These are phyloP conservation scores for Chloebia gouldiae DNA, from an alignment of 2,113 vertebrate genomes.

Conservation along the genomic window DNA sequence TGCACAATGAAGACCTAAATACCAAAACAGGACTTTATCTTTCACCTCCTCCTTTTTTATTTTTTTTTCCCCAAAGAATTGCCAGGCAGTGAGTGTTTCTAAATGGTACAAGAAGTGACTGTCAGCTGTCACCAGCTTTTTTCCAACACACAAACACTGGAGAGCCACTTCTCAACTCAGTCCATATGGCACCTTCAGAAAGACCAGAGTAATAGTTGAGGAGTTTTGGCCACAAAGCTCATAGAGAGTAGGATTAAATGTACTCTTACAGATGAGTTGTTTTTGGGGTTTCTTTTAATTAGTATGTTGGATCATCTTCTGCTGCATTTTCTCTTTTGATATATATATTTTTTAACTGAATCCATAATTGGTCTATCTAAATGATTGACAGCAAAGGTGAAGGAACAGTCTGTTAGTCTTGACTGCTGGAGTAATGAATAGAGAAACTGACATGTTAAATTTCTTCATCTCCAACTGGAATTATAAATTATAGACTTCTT, in stretches of 20 bases:
- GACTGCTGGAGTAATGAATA: conserved; percentile 45
- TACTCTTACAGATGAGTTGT: neutral
- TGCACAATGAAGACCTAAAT: neutral
- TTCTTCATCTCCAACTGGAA: conserved; percentile 34
- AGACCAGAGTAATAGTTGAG: neutral
- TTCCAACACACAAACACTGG: neutral
- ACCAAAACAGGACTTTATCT: neutral
- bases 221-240: neutral
- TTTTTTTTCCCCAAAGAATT: neutral
- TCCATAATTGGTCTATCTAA: conserved; percentile 26
- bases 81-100: neutral
- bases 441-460: conserved; percentile 48
- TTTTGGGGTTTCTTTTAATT: neutral
- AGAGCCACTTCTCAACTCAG: neutral
- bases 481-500: conserved; percentile 55
- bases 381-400: conserved; percentile 45
- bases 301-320: neutral
- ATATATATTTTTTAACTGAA: neutral
- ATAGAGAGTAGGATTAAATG: neutral
- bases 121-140: neutral
- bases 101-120: neutral
- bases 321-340: neutral
- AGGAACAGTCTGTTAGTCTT: conserved; percentile 38
- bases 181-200: neutral
- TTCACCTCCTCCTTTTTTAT: neutral